Evolutionary conservation across 2,888 invertebrate species (phyloP), one percentile per base, ranked within the genome.

Genomic region (Oasisia sp.): DNA sequence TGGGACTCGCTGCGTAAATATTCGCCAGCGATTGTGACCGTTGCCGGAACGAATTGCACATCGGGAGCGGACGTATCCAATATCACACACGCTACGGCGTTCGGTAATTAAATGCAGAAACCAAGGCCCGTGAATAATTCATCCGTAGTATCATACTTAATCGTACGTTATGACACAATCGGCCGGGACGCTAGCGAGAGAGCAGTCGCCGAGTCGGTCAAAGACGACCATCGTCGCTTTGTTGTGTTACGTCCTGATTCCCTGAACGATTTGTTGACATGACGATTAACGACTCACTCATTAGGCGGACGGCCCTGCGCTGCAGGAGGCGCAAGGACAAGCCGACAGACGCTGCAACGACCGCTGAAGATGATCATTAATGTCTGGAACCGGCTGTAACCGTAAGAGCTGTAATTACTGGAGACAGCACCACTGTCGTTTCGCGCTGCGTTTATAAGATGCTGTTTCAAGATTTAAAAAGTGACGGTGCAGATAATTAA

Each of bases 241-340:
- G 74, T 8, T 19, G 74, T 74, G 27, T 74, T 74, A 74, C 27
- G 74, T 74, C 19, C 27, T 74, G 74, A 74, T 74, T 74, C 74
- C 74, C 74, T 74, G 19, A 74, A 74, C 74, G 74, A 74, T 74
- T n/a, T 74, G 74, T 74, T 74, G 74, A 74, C 74, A 27, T 74
- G 74, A 19, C 74, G 74, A 74, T 74, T 74, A 74, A 27, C 74
- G 74, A 74, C 3, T 74, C 74, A 74, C 74, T 74, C 74, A 27
- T 74, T 74, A 74, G 74, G 74, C 7, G 74, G 74, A 38, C 38
- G 74, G 27, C 27, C 5, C 19, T 7, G 74, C 27, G 74, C 7
- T n/a, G 27, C 19, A 5, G n/a, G 14, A 74, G 74, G 27, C 14
- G 19, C 74, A 7, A 74, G 74, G 7, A 5, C 27, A 7, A 74